phyloP scores from a whole-genome alignment of 2,113 vertebrate species.

The Hassar affinis region DNA sequence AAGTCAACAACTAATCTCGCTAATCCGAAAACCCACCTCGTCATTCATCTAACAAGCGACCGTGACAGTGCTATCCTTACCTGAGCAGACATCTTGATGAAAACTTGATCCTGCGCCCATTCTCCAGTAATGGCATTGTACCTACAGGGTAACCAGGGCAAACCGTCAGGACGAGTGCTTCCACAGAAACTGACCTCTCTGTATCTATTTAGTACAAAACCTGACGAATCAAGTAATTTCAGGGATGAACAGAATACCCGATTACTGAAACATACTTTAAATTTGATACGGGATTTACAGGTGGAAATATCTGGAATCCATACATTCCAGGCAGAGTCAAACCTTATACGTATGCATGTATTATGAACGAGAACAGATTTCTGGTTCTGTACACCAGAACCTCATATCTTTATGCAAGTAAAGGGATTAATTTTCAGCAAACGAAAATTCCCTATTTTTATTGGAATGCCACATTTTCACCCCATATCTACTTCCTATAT shows the following conservation, averaged over 20 bases:
- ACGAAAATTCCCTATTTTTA: too few species aligned
- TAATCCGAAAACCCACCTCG: not conserved
- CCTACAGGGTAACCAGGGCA: constrained; percentile 65
- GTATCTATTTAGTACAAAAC: not conserved
- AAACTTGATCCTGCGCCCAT: constrained; percentile 88
- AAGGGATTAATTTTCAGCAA: too few species aligned
- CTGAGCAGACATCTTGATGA: constrained; percentile 92
- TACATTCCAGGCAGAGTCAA: too few species aligned
- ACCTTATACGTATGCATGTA: too few species aligned
- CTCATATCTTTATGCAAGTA: too few species aligned
- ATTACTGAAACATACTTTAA: not conserved
- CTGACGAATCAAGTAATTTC: not conserved
- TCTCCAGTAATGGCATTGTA: constrained; percentile 89
- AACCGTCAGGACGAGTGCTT: not conserved
- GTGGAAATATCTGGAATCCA: too few species aligned
- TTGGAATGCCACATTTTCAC: not conserved
- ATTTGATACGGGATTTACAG: not conserved
- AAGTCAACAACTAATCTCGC: too few species aligned
- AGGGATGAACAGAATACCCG: not conserved
- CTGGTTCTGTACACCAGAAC: too few species aligned
- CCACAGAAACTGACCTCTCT: not conserved
- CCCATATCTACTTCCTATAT: not conserved
- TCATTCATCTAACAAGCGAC: not conserved
- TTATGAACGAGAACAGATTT: too few species aligned
- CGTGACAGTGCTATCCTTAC: constrained; percentile 62